Conservation (phyloP, 2,113 vertebrate genomes). For the Raphicerus campestris region DNA sequence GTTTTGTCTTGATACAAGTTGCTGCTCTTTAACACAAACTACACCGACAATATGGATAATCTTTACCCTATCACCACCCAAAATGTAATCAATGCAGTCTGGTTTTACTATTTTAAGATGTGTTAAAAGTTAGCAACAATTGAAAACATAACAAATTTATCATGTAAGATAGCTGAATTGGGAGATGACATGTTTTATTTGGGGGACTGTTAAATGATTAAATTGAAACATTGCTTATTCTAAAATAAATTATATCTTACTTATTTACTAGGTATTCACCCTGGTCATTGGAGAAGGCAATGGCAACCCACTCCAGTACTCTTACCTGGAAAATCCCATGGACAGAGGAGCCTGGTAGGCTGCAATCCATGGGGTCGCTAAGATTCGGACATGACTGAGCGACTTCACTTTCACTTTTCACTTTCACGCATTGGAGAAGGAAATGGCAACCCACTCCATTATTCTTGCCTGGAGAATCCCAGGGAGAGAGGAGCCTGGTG, state of each 20-base stretch:
- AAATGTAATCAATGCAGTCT: background rate
- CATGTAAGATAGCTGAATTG: background rate
- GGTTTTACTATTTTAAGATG: background rate
- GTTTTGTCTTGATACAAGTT: background rate
- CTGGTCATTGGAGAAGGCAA: background rate
- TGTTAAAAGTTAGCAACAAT: background rate
- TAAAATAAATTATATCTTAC: background rate
- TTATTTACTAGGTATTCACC: background rate
- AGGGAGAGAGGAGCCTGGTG: rapidly evolving
- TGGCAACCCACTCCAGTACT: background rate
- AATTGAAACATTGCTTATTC: background rate
- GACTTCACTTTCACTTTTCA: background rate
- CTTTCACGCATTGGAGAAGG: background rate
- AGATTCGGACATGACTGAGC: rapidly evolving
- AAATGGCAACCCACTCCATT: background rate
- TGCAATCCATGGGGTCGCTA: background rate
- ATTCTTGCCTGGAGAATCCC: background rate
- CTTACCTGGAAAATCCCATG: background rate
- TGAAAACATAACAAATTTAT: background rate
- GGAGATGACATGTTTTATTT: background rate
- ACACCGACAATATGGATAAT: background rate
- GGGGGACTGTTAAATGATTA: background rate
- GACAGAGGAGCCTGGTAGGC: background rate
- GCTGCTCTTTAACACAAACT: background rate
- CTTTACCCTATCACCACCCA: background rate